phyloP scores from a whole-genome alignment of 2,888 invertebrate genomes.

The Tyria jacobaeae region DNA sequence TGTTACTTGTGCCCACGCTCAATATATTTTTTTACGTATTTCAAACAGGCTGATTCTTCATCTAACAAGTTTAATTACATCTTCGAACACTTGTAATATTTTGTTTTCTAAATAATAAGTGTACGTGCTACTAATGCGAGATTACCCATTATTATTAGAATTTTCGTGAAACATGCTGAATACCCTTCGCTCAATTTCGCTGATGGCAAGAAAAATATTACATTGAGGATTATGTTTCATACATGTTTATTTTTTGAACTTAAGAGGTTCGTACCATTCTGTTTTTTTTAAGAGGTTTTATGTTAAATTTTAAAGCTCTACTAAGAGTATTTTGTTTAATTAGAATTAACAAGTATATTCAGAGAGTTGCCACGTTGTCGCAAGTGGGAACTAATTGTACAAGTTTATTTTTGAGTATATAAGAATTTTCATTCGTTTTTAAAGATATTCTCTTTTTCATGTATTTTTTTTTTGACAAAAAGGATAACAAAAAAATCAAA shows the following conservation, averaged over 20 bases:
- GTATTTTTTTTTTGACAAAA: no score
- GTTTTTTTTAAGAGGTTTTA: not conserved
- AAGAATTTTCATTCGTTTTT: no score
- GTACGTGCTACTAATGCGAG: conserved; percentile 14
- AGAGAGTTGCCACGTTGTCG: no score
- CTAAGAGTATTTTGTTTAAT: not conserved
- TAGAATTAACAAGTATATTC: not conserved
- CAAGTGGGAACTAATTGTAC: no score
- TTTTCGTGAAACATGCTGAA: conserved; percentile 18
- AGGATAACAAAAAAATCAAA: not conserved
- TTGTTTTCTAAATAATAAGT: conserved; percentile 20
- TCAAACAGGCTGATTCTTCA: not conserved
- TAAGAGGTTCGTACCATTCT: not conserved
- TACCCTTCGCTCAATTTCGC: not conserved
- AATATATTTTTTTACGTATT: no score
- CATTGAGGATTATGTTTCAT: not conserved
- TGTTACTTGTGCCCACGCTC: no score
- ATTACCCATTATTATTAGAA: conserved; percentile 16
- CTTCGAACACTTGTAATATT: conserved; percentile 13
- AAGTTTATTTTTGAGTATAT: no score
- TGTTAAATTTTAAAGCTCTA: not conserved
- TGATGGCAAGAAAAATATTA: conserved; percentile 11
- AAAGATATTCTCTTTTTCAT: no score
- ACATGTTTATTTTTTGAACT: not conserved
- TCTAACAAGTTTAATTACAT: no score